Evolutionary conservation across 2,113 vertebrate genomes (phyloP).

Genomic region (Donacobius atricapilla): DNA sequence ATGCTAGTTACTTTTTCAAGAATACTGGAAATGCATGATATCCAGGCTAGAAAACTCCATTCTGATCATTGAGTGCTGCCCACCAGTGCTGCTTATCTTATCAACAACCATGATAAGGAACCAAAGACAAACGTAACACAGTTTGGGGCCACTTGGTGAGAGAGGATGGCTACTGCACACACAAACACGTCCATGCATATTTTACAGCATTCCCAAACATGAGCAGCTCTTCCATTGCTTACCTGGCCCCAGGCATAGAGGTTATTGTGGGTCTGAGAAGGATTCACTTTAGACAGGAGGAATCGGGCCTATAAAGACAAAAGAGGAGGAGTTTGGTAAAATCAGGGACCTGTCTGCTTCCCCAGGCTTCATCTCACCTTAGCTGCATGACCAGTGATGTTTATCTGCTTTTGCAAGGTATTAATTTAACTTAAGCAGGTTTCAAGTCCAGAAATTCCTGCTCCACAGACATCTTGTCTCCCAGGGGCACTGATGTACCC

Average conservation of each 20-base stretch:
- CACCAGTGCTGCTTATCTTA: neutral
- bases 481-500: neutral
- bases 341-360: neutral
- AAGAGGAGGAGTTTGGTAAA: neutral
- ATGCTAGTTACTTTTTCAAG: neutral
- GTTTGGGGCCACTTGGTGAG: neutral
- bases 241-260: conserved; percentile 95
- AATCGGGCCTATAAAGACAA: conserved; percentile 85
- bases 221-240: neutral
- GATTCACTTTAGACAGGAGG: conserved; percentile 97
- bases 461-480: neutral
- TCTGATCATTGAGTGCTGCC: neutral
- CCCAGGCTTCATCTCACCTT: neutral
- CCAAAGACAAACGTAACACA: fast-evolving
- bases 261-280: conserved; percentile 98
- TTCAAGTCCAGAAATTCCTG: neutral
- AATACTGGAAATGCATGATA: neutral
- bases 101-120: neutral
- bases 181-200: neutral
- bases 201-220: neutral
- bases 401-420: neutral
- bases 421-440: neutral
- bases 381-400: neutral
- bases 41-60: neutral
- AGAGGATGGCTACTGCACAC: neutral